phyloP scores from a whole-genome alignment of 2,113 vertebrate genomes.

The Rhagologus leucostigma region DNA sequence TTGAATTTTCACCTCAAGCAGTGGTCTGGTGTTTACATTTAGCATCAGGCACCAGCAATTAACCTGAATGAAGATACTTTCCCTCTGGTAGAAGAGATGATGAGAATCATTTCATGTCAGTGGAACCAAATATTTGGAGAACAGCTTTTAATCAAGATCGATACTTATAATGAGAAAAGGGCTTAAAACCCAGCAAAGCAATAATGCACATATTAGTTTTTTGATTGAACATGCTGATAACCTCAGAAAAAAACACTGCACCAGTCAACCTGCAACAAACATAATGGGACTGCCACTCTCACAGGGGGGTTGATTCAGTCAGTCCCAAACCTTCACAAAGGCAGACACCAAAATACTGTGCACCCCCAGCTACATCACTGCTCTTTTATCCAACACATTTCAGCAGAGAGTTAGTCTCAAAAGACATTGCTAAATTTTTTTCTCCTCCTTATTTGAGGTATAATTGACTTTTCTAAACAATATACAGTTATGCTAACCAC shows the following conservation, averaged over 20 bases:
- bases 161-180: constrained; percentile 62
- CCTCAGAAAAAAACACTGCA: constrained; percentile 21
- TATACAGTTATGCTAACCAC: background rate
- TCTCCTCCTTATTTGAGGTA: background rate
- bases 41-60: constrained; percentile 8
- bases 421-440: background rate
- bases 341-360: background rate
- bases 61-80: constrained; percentile 29
- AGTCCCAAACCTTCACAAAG: background rate
- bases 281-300: background rate
- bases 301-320: background rate
- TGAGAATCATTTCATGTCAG: constrained; percentile 26
- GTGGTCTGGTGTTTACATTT: background rate
- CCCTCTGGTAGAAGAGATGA: background rate
- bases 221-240: constrained; percentile 57
- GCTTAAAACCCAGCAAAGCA: constrained; percentile 57
- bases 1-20: background rate
- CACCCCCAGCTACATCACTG: background rate
- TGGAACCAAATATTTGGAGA: constrained; percentile 45
- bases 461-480: constrained; percentile 34
- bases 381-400: background rate
- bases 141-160: constrained; percentile 51
- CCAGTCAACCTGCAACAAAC: constrained; percentile 6
- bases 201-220: constrained; percentile 59
- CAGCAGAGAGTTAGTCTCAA: background rate